Base-by-base conservation (phyloP, 2,797 vertebrate genomes). In the Adrianichthys oophorus region DNA sequence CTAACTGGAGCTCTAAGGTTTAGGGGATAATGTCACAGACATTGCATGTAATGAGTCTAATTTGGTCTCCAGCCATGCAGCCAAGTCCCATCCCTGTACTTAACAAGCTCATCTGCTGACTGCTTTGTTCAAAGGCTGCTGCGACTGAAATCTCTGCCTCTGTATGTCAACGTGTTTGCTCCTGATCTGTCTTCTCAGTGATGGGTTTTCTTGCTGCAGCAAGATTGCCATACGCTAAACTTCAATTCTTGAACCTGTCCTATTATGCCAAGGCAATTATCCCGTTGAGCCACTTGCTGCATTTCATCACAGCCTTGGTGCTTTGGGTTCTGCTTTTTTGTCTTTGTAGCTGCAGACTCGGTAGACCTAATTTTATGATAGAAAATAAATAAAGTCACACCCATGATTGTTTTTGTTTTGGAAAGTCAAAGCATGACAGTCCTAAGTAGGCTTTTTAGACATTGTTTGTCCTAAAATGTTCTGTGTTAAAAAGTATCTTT, bases 61-160 rank as follows among this genome's bases (percentile, higher is more conserved):
- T 71, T 80, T 80, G 66, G 43, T 82, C 66, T 74, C 6, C 58
- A 15, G 23, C 59, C 65, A 68, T 65, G 62, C 67, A 70, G 60
- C 69, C 57, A 71, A 68, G 67, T 79, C 61, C 26, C 56, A 43
- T 59, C 52, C 59, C 43, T 62, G 55, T 49, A 63, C 50, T 70
- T 72, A 42, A 62, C 44, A 55, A 72, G 47, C 63, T 72, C 65
- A 63, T 65, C 53, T 41, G 26, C 26, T 53, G 48, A 57, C 52
- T 44, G 57, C 37, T 76, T 59, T 69, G 56, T 82, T 55, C 54
- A 50, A 56, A 54, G 52, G 61, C 72, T 59, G 67, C 59, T 62
- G 67, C 62, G 32, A 17, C 59, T 70, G 54, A 56, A 60, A 74
- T 58, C 68, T 50, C 37, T 55, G 48, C 44, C 15, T 82, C 46